These are phyloP conservation scores for Chironomus riparius DNA, from an alignment of 2,888 invertebrate genomes.

Conservation along the genomic window DNA sequence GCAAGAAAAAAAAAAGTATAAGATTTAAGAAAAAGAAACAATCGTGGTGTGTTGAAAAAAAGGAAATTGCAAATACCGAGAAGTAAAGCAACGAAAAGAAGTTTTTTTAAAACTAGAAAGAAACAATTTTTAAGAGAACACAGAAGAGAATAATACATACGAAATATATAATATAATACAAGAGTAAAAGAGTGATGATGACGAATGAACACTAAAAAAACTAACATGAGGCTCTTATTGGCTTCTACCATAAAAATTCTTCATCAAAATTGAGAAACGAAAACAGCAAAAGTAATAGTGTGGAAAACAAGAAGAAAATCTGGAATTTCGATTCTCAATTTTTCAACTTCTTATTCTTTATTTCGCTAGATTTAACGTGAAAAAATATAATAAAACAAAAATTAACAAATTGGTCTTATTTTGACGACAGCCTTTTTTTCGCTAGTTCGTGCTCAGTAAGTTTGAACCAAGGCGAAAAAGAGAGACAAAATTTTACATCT, in stretches of 20 bases:
- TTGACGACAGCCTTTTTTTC: neutral
- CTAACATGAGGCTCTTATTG: neutral
- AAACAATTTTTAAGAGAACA: neutral
- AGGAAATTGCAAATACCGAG: constrained; percentile 23
- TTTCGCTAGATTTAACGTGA: no score
- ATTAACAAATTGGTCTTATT: neutral
- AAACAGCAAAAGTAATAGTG: neutral
- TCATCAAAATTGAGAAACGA: neutral
- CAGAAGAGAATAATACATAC: neutral
- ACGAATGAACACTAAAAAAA: neutral
- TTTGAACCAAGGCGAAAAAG: neutral
- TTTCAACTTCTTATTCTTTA: no score
- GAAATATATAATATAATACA: neutral
- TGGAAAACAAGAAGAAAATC: neutral
- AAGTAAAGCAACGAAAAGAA: neutral
- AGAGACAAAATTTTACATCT: neutral
- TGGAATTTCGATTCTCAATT: no score
- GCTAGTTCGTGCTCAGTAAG: neutral
- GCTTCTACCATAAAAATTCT: neutral
- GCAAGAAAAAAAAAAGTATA: neutral
- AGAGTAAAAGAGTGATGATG: neutral
- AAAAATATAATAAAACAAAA: neutral
- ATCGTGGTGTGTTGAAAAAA: constrained; percentile 15
- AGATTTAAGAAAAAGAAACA: neutral
- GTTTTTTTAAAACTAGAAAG: neutral